Conservation (phyloP, 1,140 invertebrate species). For the Monomorium pharaonis region DNA sequence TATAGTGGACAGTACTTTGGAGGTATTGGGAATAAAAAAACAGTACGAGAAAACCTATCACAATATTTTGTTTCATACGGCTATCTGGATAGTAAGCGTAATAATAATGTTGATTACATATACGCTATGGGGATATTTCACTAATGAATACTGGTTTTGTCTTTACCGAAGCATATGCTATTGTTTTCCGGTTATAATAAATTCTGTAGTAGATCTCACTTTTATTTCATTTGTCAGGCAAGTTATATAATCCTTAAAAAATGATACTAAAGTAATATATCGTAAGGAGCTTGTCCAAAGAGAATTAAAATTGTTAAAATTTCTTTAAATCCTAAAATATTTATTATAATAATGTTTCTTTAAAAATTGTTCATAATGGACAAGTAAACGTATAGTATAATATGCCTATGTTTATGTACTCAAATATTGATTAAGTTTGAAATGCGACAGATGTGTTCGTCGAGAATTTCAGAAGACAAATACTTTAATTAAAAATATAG, state of each 20-base stretch:
- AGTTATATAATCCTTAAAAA: slow-evolving; percentile 20
- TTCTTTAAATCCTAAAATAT: not conserved
- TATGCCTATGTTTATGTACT: not conserved
- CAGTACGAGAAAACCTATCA: not conserved
- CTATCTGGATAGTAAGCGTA: not conserved
- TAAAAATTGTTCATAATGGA: not conserved
- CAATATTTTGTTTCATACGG: not conserved
- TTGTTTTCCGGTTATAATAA: not conserved
- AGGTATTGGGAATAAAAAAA: slow-evolving; percentile 6
- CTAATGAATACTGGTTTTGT: not conserved
- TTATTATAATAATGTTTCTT: not conserved
- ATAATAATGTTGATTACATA: not conserved
- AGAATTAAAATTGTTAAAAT: not conserved
- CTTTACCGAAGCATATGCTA: not conserved
- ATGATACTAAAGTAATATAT: not conserved
- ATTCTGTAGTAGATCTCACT: slow-evolving; percentile 24
- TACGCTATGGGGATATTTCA: not conserved
- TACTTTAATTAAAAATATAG: not conserved
- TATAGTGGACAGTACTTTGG: slow-evolving; percentile 2
- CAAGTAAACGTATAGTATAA: not conserved
- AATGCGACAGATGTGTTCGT: not conserved
- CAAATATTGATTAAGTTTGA: not conserved
- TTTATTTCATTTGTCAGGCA: not conserved
- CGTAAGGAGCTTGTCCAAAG: not conserved
- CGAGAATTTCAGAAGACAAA: not conserved